A percentile compares a stretch with the other conserved stretches of the same genome.
Conservation (phyloP, 2,797 vertebrate species). For the Buphagus erythrorhynchus region DNA sequence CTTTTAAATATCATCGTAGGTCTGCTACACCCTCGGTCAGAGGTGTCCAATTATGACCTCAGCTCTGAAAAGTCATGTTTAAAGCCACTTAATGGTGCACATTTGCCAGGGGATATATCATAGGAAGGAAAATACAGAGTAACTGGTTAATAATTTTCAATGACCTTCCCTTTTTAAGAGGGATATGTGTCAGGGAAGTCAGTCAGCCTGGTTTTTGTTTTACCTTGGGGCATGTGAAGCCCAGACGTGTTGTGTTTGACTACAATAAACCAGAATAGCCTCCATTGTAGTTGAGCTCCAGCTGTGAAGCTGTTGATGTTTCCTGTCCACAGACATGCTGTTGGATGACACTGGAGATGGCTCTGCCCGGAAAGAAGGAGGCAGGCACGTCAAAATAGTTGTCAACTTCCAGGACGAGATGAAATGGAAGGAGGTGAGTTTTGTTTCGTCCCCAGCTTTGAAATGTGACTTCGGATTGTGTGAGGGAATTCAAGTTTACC, state of each 20-base stretch:
- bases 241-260: background rate
- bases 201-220: background rate
- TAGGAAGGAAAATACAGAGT: background rate
- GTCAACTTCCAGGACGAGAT: conserved; percentile 88
- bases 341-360: conserved; percentile 91
- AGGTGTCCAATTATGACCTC: conserved; percentile 62
- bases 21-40: conserved; percentile 21
- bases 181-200: background rate
- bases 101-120: conserved; percentile 2
- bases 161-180: conserved; percentile 1
- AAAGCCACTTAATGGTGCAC: conserved; percentile 40
- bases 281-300: conserved; percentile 7
- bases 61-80: conserved; percentile 46
- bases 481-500: background rate
- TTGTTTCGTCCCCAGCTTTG: background rate
- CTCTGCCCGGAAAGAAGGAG: conserved; percentile 90
- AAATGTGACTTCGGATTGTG: background rate
- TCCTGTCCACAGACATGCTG: conserved; percentile 88
- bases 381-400: conserved; percentile 92
- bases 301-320: conserved; percentile 62
- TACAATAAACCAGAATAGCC: background rate
- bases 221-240: background rate
- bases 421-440: conserved; percentile 91
- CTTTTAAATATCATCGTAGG: conserved; percentile 35
- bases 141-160: background rate